Base-by-base conservation (phyloP, 2,113 vertebrate genomes). In the Stomatorhinus ivindoensis region DNA sequence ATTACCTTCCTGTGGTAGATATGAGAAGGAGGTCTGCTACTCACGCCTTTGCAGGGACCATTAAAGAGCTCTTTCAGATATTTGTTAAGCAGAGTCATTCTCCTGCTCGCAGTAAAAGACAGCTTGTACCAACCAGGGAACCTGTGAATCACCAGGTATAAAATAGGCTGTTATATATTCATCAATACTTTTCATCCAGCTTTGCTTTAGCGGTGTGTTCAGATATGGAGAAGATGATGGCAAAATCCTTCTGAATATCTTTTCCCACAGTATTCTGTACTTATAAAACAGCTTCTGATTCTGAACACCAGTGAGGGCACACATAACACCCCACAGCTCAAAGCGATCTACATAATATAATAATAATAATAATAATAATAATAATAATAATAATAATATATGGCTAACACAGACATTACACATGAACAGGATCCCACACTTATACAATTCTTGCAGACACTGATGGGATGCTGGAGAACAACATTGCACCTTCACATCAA, bases 1-100 rank as follows among this genome's bases (percentile, higher is more conserved):
- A 87, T 42, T 19, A 11, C 4, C 9, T 3, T 47, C 73, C 3
- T 48, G 46, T 7, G 21, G 46, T n/a, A 48, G 15, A 86, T 61
- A 2, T 80, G 15, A 42, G 73, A 39, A 80, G 17, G 15, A 80
- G 15, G 15, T 42, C 4, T 39, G 13, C 2, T 50, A 89, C 95
- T 61, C 55, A 96, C 95, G 65, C 95, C 95, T 88, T 93, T 94
- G 91, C 95, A 95, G 0, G 94, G 95, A 80, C 96, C 96, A 35
- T 94, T 94, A 89, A 97, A 95, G 31, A 98, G 94, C 92, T 96
- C 93, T 83, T 96, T 96, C 82, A 97, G 91, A 85, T 98, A 98
- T 80, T 93, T 93, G 91, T 97, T 98, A 61, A 98, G 94, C 89
- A 94, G 92, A 89, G 91, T 91, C 94, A 96, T 95, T 92, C 93